Evolutionary conservation across 2,797 vertebrate genomes (phyloP).

Genomic region (Eulemur albifrons): DNA sequence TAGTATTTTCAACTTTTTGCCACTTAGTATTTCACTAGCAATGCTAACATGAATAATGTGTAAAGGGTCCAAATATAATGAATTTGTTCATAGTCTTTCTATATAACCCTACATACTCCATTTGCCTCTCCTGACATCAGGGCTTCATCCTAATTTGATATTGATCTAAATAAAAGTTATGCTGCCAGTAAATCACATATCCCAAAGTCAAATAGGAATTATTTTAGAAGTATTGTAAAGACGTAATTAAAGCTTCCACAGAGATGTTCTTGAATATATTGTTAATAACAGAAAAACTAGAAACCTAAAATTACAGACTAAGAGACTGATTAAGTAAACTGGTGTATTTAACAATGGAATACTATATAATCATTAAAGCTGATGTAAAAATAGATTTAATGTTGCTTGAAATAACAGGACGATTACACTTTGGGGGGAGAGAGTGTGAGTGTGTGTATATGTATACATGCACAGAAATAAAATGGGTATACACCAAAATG

Average conservation of each 20-base stretch:
- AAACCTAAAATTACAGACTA: not conserved
- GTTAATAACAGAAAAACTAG: not conserved
- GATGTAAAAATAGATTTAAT: not conserved
- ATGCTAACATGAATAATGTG: not conserved
- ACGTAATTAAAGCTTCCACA: not conserved
- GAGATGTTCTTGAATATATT: not conserved
- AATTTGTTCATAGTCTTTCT: not conserved
- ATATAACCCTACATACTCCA: not conserved
- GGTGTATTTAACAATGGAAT: not conserved
- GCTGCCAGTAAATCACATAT: not conserved
- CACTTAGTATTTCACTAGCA: not conserved
- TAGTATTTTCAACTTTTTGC: not conserved
- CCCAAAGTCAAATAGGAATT: not conserved
- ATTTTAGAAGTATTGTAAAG: not conserved
- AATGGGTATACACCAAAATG: not conserved
- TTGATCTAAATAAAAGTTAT: not conserved
- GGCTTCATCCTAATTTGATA: not conserved
- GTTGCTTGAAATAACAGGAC: not conserved
- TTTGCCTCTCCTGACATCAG: not conserved
- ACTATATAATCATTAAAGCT: not conserved
- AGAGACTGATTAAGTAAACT: not conserved
- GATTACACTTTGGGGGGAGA: not conserved
- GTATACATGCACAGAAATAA: constrained; percentile 7
- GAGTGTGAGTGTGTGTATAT: not conserved
- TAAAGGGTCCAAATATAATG: not conserved